Evolutionary conservation across 2,797 vertebrate genomes (phyloP), one percentile per base, ranked within the genome.

Genomic region (Acanthurus tractus): DNA sequence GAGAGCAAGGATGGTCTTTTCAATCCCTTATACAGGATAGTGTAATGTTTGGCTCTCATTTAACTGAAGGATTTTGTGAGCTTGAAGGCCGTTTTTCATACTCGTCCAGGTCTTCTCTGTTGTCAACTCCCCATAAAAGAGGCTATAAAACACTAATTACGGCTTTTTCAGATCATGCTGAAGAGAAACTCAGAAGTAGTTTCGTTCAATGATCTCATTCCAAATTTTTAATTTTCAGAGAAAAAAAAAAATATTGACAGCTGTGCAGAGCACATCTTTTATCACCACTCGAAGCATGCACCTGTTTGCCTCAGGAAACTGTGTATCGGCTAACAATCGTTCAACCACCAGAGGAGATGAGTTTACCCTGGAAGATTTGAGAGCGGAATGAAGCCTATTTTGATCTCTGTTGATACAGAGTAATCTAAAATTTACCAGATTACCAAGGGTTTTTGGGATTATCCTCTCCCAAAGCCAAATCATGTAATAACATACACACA

Each of bases 361-460:
- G 65, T 57, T 44, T 38, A 22, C 46, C 9, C 20, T 44, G 48
- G 45, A 74, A 81, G 69, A 83, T 83, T 79, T 84, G 42, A 71
- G 48, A 62, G 50, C 17, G 49, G 46, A 76, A 74, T 56, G 59
- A 78, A 70, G 67, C 74, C 86, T 84, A 76, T 89, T 88, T 79
- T 82, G 84, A 88, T 90, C 75, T 86, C 58, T 89, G 81, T 81
- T 91, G 81, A 90, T 84, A 80, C 74, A 73, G 45, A 85, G 57
- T 85, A 70, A 88, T 88, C 82, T 80, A 75, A 90, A 89, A 88
- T 92, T 63, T 88, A 79, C 73, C 81, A 86, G 88, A 92, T 93
- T 90, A 90, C 78, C 52, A 69, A 66, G 56, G 81, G 76, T 87
- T 90, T 85, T 6, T 63, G 6, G 76, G 88, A 91, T 92, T 85